A percentile compares a stretch with the other conserved stretches of the same genome.
phyloP scores from a whole-genome alignment of 2,888 invertebrate species.

The Eupsilia transversa region DNA sequence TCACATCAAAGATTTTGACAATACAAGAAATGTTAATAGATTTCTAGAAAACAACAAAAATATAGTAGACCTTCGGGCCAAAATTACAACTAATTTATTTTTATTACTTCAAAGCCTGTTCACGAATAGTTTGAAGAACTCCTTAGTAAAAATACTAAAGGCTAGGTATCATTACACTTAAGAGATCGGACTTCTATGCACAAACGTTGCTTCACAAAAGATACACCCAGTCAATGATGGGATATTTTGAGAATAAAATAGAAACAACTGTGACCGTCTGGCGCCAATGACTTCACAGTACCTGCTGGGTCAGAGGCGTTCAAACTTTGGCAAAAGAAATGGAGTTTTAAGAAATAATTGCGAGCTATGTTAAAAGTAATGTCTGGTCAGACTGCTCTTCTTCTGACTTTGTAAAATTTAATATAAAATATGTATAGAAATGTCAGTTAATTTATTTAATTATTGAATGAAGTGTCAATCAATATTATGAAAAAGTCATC shows the following conservation, averaged over 20 bases:
- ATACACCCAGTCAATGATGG: constrained; percentile 69
- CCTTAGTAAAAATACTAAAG: constrained; percentile 22
- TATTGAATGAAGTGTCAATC: too few species aligned
- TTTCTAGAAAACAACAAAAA: background rate
- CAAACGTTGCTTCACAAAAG: constrained; percentile 66
- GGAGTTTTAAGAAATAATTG: background rate
- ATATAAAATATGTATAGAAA: background rate
- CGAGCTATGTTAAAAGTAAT: background rate
- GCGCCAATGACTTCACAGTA: constrained; percentile 79
- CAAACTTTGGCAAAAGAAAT: constrained; percentile 66
- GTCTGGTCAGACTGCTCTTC: background rate
- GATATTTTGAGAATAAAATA: constrained; percentile 65
- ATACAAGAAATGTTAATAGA: background rate
- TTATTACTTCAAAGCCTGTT: background rate
- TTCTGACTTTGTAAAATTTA: background rate
- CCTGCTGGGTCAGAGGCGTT: constrained; percentile 74
- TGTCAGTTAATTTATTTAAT: background rate
- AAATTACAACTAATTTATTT: background rate
- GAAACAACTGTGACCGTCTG: constrained; percentile 79
- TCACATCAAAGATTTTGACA: background rate
- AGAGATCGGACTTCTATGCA: constrained; percentile 33
- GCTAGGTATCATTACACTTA: constrained; percentile 49
- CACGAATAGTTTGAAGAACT: background rate
- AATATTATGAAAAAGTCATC: too few species aligned
- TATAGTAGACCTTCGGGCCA: background rate